Evolutionary conservation across 2,888 invertebrate species (phyloP).

Genomic region (Linnaemya tessellans): DNA sequence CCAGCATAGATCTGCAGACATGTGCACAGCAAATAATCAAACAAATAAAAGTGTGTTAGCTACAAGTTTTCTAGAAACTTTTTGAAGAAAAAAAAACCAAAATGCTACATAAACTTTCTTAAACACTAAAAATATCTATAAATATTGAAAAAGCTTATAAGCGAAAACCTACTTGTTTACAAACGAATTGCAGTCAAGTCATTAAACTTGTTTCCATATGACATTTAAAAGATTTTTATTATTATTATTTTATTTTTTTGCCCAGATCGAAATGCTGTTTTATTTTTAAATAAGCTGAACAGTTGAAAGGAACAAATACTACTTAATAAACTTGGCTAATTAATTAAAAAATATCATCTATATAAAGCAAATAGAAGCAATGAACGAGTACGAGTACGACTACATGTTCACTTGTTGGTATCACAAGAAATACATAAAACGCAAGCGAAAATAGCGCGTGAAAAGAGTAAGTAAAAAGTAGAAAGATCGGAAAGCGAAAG

Average conservation of each 20-base stretch:
- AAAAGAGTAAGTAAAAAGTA: background rate
- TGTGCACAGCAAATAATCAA: background rate
- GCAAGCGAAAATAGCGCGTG: background rate
- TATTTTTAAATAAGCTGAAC: background rate
- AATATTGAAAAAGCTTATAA: background rate
- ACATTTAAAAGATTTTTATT: conserved; percentile 60
- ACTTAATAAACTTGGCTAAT: background rate
- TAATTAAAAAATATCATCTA: conserved; percentile 31
- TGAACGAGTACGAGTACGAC: too few relatives aligned
- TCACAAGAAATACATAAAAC: background rate
- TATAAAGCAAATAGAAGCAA: background rate
- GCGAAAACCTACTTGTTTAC: conserved; percentile 20
- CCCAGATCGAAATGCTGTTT: background rate
- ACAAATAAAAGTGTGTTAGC: conserved; percentile 34
- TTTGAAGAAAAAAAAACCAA: too few relatives aligned
- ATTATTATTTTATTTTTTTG: background rate
- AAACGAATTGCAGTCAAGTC: conserved; percentile 38
- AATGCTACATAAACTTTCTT: conserved; percentile 25
- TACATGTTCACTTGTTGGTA: background rate
- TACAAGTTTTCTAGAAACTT: conserved; percentile 22
- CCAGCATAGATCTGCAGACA: background rate
- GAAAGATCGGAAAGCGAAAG: background rate
- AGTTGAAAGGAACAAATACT: background rate
- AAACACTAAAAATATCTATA: background rate
- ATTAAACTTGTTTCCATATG: conserved; percentile 64